phyloP scores from a whole-genome alignment of 2,113 vertebrate species.

The Oncorhynchus kisutch region DNA sequence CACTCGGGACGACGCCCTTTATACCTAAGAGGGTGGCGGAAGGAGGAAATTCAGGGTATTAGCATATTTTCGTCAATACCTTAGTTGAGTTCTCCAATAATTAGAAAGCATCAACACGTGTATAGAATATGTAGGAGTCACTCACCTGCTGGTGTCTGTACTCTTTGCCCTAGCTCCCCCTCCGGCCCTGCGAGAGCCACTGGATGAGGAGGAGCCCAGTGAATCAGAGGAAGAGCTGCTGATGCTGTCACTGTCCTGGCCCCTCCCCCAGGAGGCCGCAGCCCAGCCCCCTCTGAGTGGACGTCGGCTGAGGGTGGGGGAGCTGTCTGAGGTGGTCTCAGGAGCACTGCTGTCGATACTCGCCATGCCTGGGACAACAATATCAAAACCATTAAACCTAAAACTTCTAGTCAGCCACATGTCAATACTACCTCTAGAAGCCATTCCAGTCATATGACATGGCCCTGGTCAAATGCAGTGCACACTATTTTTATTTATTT shows the following conservation, averaged over 20 bases:
- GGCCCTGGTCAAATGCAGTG: not conserved
- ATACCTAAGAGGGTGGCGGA: conserved; percentile 77
- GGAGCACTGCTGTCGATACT: conserved; percentile 99
- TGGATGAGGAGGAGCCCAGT: conserved; percentile 94
- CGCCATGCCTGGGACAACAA: conserved; percentile 85
- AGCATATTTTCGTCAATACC: not conserved
- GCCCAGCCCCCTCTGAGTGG: conserved; percentile 92
- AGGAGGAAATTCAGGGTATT: not conserved
- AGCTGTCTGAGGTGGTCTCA: conserved; percentile 97
- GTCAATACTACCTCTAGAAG: no score
- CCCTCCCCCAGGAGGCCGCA: conserved; percentile 92
- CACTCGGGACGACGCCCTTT: conserved; percentile 96
- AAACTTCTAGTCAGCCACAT: not conserved
- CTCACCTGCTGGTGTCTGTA: conserved; percentile 93
- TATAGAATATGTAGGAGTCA: not conserved
- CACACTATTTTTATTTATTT: no score
- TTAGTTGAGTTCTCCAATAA: not conserved
- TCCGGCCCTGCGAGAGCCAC: conserved; percentile 92
- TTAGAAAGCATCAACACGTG: not conserved
- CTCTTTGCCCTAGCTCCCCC: conserved; percentile 95
- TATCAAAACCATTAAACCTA: not conserved
- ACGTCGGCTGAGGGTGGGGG: conserved; percentile 92
- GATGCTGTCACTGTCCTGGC: conserved; percentile 98
- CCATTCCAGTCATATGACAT: no score
- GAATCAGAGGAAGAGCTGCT: conserved; percentile 98